These are phyloP conservation scores for Todiramphus chloris DNA, from an alignment of 2,113 vertebrate species.

Conservation along the genomic window DNA sequence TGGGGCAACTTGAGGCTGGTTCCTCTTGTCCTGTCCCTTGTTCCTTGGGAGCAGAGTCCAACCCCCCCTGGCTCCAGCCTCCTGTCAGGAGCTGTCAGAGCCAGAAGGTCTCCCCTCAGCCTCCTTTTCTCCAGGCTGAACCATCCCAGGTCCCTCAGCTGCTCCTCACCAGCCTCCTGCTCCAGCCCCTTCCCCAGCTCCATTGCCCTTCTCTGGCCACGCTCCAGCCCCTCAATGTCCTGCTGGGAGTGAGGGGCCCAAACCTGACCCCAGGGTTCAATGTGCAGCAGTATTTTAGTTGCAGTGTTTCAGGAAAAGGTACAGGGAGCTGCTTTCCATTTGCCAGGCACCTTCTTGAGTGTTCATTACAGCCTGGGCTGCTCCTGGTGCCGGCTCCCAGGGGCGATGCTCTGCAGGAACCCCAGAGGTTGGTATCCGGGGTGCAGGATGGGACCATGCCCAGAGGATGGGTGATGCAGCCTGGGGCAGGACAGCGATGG, in stretches of 20 bases:
- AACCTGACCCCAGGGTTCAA: background rate
- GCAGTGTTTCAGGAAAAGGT: background rate
- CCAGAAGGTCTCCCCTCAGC: too few species aligned
- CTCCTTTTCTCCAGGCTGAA: too few species aligned
- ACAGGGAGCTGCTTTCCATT: background rate
- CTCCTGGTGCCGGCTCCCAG: accelerated
- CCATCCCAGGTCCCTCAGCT: too few species aligned
- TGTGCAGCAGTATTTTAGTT: background rate
- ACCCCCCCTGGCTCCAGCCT: too few species aligned
- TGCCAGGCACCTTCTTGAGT: background rate
- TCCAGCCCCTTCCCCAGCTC: too few species aligned
- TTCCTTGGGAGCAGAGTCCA: too few species aligned
- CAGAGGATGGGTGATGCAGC: accelerated
- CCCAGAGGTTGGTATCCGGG: background rate
- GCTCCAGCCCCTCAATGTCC: background rate
- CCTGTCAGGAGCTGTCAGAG: too few species aligned
- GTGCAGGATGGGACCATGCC: background rate
- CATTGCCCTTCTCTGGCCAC: background rate
- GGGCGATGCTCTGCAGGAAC: background rate
- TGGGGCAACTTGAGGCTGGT: too few species aligned
- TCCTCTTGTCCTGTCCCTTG: too few species aligned
- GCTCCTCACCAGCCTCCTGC: too few species aligned
- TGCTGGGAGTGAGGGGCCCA: background rate
- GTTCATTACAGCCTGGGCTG: background rate
- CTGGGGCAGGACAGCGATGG: background rate